phyloP scores from a whole-genome alignment of 2,113 vertebrate species.

The Candoia aspera region DNA sequence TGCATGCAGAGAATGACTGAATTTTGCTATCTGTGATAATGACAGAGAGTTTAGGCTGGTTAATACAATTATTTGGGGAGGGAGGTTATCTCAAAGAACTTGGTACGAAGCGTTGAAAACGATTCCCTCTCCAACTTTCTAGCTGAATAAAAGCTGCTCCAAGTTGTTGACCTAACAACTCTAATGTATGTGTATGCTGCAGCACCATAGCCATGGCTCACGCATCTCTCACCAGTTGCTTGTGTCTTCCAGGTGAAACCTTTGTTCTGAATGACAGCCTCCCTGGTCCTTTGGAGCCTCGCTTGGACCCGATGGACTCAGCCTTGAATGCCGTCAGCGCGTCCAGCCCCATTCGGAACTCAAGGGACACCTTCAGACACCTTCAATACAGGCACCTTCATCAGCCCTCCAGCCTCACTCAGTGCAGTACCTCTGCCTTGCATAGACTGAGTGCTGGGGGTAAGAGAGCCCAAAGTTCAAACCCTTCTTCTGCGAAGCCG shows the following conservation, averaged over 20 bases:
- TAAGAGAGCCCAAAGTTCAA: conserved; percentile 60
- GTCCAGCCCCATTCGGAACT: conserved; percentile 73
- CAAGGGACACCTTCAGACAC: conserved; percentile 75
- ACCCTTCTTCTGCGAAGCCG: conserved; percentile 17
- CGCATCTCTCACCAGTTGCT: conserved; percentile 32
- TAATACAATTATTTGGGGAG: neutral
- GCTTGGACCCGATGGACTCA: conserved; percentile 80
- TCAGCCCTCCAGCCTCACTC: conserved; percentile 74
- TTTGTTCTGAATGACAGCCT: conserved; percentile 81
- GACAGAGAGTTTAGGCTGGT: neutral
- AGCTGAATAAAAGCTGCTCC: neutral
- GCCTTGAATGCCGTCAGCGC: conserved; percentile 80
- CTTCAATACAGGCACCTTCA: conserved; percentile 78
- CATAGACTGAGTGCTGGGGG: conserved; percentile 83
- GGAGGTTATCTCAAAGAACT: neutral
- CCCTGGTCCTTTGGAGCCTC: conserved; percentile 76
- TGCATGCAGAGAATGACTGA: neutral
- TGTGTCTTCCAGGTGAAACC: conserved; percentile 80
- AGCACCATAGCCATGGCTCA: rapidly evolving
- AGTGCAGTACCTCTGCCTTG: conserved; percentile 69
- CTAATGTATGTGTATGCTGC: neutral
- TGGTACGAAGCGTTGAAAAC: neutral
- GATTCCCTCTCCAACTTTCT: neutral
- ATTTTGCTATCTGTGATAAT: neutral
- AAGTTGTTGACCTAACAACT: rapidly evolving